Conservation (phyloP, 2,888 invertebrate genomes). For the Drosophila kambysellisi region DNA sequence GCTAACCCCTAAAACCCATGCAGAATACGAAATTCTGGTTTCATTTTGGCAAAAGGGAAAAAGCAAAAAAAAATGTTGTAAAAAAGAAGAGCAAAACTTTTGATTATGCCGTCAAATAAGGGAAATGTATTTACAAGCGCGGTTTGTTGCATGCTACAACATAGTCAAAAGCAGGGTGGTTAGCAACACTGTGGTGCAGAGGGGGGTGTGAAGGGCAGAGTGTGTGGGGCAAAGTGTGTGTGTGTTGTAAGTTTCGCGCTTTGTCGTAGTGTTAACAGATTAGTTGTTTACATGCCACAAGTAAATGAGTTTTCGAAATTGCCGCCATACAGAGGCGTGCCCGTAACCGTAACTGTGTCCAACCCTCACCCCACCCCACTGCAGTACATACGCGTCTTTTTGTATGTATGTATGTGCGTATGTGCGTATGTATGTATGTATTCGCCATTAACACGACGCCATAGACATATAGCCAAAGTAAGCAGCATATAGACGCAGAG, state of each 20-base stretch:
- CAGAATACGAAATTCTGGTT: conserved; percentile 63
- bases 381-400: conserved; percentile 13
- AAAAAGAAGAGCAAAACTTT: conserved; percentile 49
- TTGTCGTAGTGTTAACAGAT: conserved; percentile 84
- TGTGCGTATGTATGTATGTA: conserved; percentile 20
- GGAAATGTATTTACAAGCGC: conserved; percentile 71
- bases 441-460: conserved; percentile 21
- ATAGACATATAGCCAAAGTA: conserved; percentile 13
- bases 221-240: conserved; percentile 21
- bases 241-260: conserved; percentile 56
- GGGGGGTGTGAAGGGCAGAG: conserved; percentile 7
- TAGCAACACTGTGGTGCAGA: not conserved
- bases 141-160: conserved; percentile 58
- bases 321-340: conserved; percentile 70
- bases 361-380: not conserved
- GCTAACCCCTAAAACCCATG: conserved; percentile 35
- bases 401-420: conserved; percentile 23
- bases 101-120: conserved; percentile 70
- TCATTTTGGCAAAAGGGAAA: conserved; percentile 57
- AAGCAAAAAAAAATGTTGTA: not conserved
- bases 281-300: conserved; percentile 85
- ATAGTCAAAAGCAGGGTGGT: conserved; percentile 20
- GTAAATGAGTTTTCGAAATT: conserved; percentile 83
- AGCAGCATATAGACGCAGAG: conserved; percentile 6
- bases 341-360: conserved; percentile 27